Conservation (phyloP, 1,140 invertebrate species). For the Listronotus bonariensis region DNA sequence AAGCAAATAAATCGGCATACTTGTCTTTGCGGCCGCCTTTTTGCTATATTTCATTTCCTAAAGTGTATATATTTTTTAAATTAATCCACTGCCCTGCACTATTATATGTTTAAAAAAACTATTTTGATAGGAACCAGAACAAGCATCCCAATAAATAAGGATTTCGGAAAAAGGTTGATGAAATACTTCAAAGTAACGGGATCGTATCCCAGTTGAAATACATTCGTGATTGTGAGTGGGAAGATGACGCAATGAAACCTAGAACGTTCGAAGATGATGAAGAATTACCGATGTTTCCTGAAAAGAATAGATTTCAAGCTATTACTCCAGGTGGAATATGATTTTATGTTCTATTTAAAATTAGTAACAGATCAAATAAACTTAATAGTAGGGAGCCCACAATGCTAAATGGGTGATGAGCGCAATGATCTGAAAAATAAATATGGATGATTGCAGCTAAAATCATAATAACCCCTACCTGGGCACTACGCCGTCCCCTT, state of each 20-base stretch:
- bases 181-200: constrained; percentile 15
- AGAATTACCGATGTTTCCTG: constrained; percentile 7
- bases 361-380: no score
- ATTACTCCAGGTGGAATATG: constrained; percentile 48
- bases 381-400: no score
- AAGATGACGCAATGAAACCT: constrained; percentile 40
- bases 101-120: constrained; percentile 39
- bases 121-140: constrained; percentile 26
- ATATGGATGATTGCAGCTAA: no score
- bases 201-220: constrained; percentile 41
- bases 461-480: no score
- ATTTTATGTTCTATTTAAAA: no score
- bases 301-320: constrained; percentile 43
- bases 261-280: constrained; percentile 6
- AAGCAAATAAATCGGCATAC: no score
- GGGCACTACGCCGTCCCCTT: no score
- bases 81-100: constrained; percentile 42
- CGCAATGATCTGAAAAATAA: no score
- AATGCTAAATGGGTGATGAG: no score
- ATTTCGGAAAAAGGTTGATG: constrained; percentile 23
- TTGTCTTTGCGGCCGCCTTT: no score
- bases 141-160: constrained; percentile 33
- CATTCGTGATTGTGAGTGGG: constrained; percentile 42
- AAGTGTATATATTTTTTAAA: constrained; percentile 66
- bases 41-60: constrained; percentile 74